Conservation (phyloP, 2,888 invertebrate genomes). For the Noctua janthina region DNA sequence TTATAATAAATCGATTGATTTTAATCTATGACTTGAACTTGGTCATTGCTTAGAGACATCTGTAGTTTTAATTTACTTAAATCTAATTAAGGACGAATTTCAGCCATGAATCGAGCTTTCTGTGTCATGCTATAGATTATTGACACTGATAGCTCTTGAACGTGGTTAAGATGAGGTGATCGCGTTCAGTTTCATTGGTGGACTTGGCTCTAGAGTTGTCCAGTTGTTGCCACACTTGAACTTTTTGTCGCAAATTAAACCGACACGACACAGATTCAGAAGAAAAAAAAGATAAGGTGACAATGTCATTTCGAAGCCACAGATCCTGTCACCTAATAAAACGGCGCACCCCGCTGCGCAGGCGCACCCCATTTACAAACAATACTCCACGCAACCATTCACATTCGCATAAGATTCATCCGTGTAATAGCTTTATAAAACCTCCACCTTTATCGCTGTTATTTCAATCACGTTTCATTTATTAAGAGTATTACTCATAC, state of each 20-base stretch:
- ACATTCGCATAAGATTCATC: slow-evolving; percentile 74
- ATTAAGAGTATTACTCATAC: slow-evolving; percentile 79
- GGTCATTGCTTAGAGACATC: not conserved
- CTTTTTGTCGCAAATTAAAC: slow-evolving; percentile 28
- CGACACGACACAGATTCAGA: not conserved
- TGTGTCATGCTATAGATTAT: not conserved
- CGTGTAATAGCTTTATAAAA: slow-evolving; percentile 67
- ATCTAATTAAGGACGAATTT: not conserved
- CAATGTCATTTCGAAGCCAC: slow-evolving; percentile 65
- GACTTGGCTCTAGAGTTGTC: not conserved
- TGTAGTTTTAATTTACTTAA: not conserved
- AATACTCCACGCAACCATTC: slow-evolving; percentile 78
- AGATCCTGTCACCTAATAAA: slow-evolving; percentile 73
- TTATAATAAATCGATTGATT: slow-evolving; percentile 71
- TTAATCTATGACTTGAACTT: slow-evolving; percentile 32
- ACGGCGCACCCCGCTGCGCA: slow-evolving; percentile 79
- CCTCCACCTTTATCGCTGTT: slow-evolving; percentile 54
- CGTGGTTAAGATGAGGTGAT: not conserved
- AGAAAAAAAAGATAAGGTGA: slow-evolving; percentile 55
- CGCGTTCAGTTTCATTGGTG: not conserved
- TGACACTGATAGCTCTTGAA: not conserved
- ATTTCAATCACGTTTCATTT: slow-evolving; percentile 65
- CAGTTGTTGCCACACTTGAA: not conserved
- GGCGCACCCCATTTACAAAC: slow-evolving; percentile 85
- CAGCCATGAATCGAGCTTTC: not conserved